Base-by-base conservation (phyloP, 2,113 vertebrate species). In the Pedetes capensis region DNA sequence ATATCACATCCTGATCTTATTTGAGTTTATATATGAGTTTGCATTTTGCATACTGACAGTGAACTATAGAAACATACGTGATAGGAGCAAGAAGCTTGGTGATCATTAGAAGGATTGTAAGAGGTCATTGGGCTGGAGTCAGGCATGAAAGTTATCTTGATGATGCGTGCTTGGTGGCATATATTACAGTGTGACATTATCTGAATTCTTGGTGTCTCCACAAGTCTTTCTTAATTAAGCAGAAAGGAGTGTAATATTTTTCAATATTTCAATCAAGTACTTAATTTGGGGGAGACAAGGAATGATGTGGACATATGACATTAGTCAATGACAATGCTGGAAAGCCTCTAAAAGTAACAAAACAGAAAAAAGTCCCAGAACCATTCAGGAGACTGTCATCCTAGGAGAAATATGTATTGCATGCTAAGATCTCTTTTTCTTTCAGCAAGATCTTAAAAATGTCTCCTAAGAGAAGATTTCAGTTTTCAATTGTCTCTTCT, bases 401-500 rank as follows among this genome's bases (percentile, higher is more conserved):
- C 39, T 75, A 53, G 80, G 22, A 94, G 75, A 97, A 94, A 95
- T 94, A 49, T 3, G n/a, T 42, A 34, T 55, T 78, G 27, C 51
- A 23, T 76, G 71, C 39, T 37, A 92, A 37, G 57, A 72, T 94
- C 64, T 82, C 39, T 93, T 92, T 94, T 66, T 94, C 66, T 80
- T 79, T 92, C 78, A 92, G 53, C 5, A 93, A 92, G 68, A 89
- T 83, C 88, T 96, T 85, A 94, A 95, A 93, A 96, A 95, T 96
- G 91, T 86, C 64, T 95, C 96, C 75, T 93, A 68, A 81, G 82
- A 84, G 94, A 87, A 93, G 68, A 89, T 80, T 95, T 97, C 63
- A 51, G 71, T 87, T 96, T 95, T 94, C 94, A 94, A 89, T 94
- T 22, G 91, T 91, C 75, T 96, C 74, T 92, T 91, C 93, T 92